These are phyloP conservation scores for Lutjanus erythropterus DNA, from an alignment of 2,113 vertebrate genomes.

Conservation along the genomic window DNA sequence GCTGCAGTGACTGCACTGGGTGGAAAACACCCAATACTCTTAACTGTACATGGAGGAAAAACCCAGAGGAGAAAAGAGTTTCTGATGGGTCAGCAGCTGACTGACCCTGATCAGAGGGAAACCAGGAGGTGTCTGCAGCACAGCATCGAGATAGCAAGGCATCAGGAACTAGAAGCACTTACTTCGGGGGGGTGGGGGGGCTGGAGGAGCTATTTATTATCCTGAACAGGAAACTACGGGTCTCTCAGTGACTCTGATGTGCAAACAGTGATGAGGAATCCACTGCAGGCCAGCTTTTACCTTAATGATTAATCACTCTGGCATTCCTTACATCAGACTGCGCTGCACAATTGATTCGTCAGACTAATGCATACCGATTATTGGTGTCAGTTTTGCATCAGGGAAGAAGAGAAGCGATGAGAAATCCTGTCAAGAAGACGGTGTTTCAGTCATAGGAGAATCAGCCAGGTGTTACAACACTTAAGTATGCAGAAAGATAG, in stretches of 20 bases:
- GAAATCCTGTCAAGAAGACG: constrained; percentile 38
- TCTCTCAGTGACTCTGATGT: constrained; percentile 52
- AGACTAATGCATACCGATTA: constrained; percentile 42
- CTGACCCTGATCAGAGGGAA: constrained; percentile 58
- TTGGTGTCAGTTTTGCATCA: constrained; percentile 50
- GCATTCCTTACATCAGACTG: constrained; percentile 57
- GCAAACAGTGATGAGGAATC: constrained; percentile 55
- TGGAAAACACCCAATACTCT: constrained; percentile 81
- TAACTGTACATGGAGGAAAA: constrained; percentile 76
- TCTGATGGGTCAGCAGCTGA: constrained; percentile 53
- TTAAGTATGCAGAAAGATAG: constrained; percentile 64
- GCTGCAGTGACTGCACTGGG: constrained; percentile 83
- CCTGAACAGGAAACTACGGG: constrained; percentile 39
- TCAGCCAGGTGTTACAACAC: constrained; percentile 69
- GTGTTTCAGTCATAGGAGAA: constrained; percentile 64
- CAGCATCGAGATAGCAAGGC: constrained; percentile 71
- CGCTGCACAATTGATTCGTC: constrained; percentile 72
- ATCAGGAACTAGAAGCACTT: constrained; percentile 71
- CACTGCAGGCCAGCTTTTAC: constrained; percentile 38
- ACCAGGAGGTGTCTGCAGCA: constrained; percentile 61
- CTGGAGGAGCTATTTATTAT: constrained; percentile 46
- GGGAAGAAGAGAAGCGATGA: constrained; percentile 42
- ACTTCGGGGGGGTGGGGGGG: constrained; percentile 39
- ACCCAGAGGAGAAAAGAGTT: constrained; percentile 66
- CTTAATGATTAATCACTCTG: constrained; percentile 54